These are phyloP conservation scores for Aphelocoma californica DNA, from an alignment of 2,797 vertebrate genomes.

Conservation along the genomic window DNA sequence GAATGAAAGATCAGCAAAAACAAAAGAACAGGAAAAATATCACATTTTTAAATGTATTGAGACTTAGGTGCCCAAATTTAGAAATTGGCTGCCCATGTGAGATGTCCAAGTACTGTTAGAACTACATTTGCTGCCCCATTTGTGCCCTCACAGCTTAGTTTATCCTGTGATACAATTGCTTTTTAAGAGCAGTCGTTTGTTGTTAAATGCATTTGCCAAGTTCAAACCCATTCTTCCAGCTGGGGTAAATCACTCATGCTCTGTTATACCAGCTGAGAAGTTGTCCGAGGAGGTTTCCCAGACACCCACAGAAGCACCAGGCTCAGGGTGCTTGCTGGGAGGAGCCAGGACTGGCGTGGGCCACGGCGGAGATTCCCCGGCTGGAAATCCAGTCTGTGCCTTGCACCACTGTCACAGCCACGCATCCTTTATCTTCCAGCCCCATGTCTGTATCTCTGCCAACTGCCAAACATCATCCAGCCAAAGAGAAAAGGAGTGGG, in stretches of 20 bases:
- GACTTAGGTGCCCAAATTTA: neutral
- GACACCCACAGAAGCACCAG: neutral
- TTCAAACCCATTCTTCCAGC: neutral
- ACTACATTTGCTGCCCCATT: neutral
- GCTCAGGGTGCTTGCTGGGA: neutral
- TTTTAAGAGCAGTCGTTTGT: neutral
- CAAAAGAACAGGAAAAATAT: neutral
- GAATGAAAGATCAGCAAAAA: constrained; percentile 16
- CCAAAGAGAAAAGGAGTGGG: neutral
- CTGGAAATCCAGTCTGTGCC: neutral
- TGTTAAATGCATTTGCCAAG: constrained; percentile 33
- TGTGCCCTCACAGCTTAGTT: neutral
- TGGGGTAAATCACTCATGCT: neutral
- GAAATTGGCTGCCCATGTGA: neutral
- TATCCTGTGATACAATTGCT: neutral
- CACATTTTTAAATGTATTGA: neutral
- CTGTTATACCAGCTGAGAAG: neutral
- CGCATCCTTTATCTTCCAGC: neutral
- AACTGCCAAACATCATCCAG: neutral
- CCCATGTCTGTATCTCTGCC: neutral
- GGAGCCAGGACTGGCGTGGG: neutral
- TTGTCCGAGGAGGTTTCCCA: neutral
- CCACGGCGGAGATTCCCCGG: rapidly evolving
- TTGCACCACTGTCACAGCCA: neutral
- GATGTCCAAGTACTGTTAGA: neutral